These are phyloP conservation scores for Lasioglossum calceatum DNA, from an alignment of 2,888 invertebrate genomes.

Conservation along the genomic window DNA sequence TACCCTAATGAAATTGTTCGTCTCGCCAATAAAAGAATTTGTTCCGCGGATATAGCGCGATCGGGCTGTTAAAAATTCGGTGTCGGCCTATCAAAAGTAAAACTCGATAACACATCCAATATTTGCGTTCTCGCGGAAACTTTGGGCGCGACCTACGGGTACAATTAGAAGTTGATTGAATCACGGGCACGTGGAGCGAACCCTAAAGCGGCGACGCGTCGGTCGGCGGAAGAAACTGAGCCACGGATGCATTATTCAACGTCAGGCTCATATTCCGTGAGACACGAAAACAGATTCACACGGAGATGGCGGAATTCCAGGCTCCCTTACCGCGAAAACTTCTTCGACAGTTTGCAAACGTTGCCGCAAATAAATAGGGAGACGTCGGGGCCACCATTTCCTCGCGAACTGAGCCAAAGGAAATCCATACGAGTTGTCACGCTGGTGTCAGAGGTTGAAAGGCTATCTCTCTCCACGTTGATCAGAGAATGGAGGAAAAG, in stretches of 20 bases:
- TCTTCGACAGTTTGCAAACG: slow-evolving; percentile 51
- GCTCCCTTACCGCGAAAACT: slow-evolving; percentile 25
- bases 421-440: slow-evolving; percentile 39
- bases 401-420: slow-evolving; percentile 21
- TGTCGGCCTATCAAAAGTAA: background rate
- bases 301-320: slow-evolving; percentile 41
- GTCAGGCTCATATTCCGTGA: slow-evolving; percentile 53
- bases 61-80: background rate
- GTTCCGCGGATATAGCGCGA: background rate
- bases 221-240: slow-evolving; percentile 28
- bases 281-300: slow-evolving; percentile 56
- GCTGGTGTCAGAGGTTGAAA: slow-evolving; percentile 47
- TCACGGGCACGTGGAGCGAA: slow-evolving; percentile 22
- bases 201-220: background rate
- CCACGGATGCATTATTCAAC: slow-evolving; percentile 60
- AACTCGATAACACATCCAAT: background rate
- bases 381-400: slow-evolving; percentile 34
- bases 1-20: background rate
- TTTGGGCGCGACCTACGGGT: background rate
- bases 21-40: background rate
- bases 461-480: slow-evolving; percentile 41
- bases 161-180: slow-evolving; percentile 44
- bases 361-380: slow-evolving; percentile 50
- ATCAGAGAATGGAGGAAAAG: slow-evolving; percentile 47
- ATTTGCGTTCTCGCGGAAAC: background rate